Evolutionary conservation across 2,113 vertebrate species (phyloP).

Genomic region (Lonchura striata): DNA sequence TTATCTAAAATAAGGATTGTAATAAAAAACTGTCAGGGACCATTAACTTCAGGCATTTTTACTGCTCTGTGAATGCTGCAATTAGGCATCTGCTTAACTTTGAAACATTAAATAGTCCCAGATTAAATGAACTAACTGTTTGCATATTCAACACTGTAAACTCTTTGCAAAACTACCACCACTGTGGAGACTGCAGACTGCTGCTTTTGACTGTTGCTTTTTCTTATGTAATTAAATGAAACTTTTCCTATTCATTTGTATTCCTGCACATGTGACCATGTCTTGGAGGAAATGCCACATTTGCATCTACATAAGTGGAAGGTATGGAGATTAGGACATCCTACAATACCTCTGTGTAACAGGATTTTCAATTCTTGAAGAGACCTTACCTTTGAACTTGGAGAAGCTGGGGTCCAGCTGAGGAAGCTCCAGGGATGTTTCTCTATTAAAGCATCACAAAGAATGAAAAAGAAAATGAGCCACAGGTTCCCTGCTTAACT

Average conservation of each 20-base stretch:
- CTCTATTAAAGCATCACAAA: not conserved
- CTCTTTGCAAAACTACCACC: not conserved
- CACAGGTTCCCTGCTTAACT: not conserved
- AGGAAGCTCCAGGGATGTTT: not conserved
- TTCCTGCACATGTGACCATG: not conserved
- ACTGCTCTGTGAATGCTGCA: not conserved
- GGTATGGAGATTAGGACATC: not conserved
- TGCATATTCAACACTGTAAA: not conserved
- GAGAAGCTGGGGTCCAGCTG: not conserved
- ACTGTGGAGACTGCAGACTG: not conserved
- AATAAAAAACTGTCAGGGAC: not conserved
- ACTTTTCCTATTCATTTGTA: not conserved
- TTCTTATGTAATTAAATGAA: not conserved
- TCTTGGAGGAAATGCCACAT: not conserved
- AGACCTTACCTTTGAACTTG: not conserved
- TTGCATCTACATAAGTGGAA: not conserved
- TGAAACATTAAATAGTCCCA: not conserved
- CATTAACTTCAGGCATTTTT: slow-evolving; percentile 22
- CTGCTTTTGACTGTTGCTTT: not conserved
- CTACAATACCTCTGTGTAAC: not conserved
- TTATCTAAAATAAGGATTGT: not conserved
- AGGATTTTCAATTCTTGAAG: not conserved
- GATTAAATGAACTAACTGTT: slow-evolving; percentile 7
- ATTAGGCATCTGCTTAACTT: slow-evolving; percentile 37
- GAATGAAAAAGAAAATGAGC: not conserved